A percentile compares a stretch with the other conserved stretches of the same genome.
phyloP scores from a whole-genome alignment of 2,113 vertebrate species.

The Nicator chloris region DNA sequence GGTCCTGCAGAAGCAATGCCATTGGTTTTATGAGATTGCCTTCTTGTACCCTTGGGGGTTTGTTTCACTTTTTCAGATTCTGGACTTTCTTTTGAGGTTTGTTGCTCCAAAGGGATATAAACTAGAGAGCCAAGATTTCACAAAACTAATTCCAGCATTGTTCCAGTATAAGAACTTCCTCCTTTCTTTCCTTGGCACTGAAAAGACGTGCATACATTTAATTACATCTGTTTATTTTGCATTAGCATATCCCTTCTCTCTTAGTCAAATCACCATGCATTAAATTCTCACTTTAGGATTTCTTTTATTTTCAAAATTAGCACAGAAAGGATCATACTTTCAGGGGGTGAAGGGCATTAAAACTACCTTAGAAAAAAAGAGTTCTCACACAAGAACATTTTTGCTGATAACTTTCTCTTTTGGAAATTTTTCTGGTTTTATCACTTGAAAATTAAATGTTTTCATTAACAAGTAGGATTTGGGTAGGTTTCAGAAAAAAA shows the following conservation, averaged over 20 bases:
- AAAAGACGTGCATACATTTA: not conserved
- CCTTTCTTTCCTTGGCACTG: not conserved
- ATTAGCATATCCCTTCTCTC: not conserved
- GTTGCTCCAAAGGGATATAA: not conserved
- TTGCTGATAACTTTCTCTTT: not conserved
- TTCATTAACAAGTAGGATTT: not conserved
- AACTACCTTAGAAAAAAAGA: not conserved
- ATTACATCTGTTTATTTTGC: conserved; percentile 10
- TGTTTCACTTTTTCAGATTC: not conserved
- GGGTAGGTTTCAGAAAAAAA: not conserved
- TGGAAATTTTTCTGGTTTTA: not conserved
- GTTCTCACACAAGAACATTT: not conserved
- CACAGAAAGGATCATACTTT: not conserved
- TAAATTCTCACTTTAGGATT: not conserved
- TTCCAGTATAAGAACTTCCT: not conserved
- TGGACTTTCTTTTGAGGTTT: not conserved
- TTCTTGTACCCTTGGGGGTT: fast-evolving
- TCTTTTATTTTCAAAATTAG: not conserved
- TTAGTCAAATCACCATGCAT: not conserved
- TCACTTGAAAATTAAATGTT: not conserved
- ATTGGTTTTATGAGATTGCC: not conserved
- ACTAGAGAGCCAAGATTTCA: not conserved
- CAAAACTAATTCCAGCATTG: not conserved
- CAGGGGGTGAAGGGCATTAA: not conserved
- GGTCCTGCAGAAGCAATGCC: not conserved